A percentile compares a stretch with the other conserved stretches of the same genome.
These are phyloP conservation scores for Pyrocephalus nanus DNA, from an alignment of 2,797 vertebrate species.

Conservation along the genomic window DNA sequence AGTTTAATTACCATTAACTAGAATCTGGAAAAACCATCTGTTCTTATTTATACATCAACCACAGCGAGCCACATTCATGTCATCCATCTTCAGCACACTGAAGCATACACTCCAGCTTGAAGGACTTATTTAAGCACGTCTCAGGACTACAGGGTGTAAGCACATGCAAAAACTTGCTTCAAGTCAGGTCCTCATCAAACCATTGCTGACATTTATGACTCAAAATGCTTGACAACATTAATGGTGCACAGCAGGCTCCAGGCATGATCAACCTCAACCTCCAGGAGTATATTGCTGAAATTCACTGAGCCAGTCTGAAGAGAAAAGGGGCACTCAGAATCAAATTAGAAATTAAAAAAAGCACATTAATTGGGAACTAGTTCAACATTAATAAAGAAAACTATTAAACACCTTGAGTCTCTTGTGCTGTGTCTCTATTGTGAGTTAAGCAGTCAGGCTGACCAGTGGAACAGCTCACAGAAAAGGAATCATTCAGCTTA, in stretches of 20 bases:
- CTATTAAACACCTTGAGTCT: neutral
- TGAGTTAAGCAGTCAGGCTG: neutral
- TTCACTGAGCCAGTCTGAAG: neutral
- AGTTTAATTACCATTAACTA: slow-evolving; percentile 27
- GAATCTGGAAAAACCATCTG: slow-evolving; percentile 41
- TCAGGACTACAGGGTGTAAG: neutral
- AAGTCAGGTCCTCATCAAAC: neutral
- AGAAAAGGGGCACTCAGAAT: neutral
- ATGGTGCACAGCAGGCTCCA: neutral
- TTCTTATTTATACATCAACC: slow-evolving; percentile 11
- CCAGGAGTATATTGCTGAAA: neutral
- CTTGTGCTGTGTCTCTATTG: neutral
- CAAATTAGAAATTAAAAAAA: neutral
- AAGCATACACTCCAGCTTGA: neutral
- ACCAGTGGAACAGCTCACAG: neutral
- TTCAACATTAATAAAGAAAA: neutral
- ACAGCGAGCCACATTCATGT: neutral
- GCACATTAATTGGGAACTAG: neutral
- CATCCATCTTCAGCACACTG: neutral
- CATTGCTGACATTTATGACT: neutral
- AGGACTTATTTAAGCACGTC: neutral
- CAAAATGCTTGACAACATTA: neutral
- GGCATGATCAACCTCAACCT: neutral
- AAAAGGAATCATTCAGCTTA: neutral
- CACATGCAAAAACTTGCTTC: neutral